A percentile compares a stretch with the other conserved stretches of the same genome.
Evolutionary conservation across 1,140 invertebrate genomes (phyloP).

Genomic region (Drosophila kepulauana): DNA sequence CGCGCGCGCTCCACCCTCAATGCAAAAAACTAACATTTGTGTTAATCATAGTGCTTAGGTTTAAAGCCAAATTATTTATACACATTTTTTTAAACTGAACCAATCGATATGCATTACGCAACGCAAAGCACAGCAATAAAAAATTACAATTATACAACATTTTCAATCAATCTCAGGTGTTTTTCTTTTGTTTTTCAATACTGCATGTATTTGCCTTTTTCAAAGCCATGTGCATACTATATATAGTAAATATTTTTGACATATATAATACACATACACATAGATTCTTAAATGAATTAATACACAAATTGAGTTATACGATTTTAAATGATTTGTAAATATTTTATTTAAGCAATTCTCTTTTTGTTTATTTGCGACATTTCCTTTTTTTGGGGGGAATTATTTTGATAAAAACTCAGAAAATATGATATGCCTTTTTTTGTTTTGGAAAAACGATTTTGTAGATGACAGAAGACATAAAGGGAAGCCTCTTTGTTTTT

Average conservation of each 20-base stretch:
- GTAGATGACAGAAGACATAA: background rate
- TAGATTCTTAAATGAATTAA: conserved; percentile 53
- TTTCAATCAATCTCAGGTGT: conserved; percentile 9
- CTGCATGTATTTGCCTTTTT: conserved; percentile 51
- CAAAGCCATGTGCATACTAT: conserved; percentile 40
- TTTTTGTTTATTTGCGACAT: conserved; percentile 12
- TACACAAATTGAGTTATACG: conserved; percentile 46
- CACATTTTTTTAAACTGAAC: conserved; percentile 50
- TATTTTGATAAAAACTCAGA: conserved; percentile 7
- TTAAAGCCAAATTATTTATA: conserved; percentile 78
- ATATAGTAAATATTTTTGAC: conserved; percentile 7
- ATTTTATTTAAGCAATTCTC: conserved; percentile 36
- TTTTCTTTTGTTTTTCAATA: conserved; percentile 36
- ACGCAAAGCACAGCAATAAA: conserved; percentile 64
- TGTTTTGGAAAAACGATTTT: background rate
- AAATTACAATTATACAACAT: conserved; percentile 34
- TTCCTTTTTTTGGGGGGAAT: conserved; percentile 1
- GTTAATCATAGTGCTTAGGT: conserved; percentile 68
- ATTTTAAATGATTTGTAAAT: conserved; percentile 43
- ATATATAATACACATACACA: conserved; percentile 58
- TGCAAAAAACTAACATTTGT: conserved; percentile 42
- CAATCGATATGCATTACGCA: conserved; percentile 58
- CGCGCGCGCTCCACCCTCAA: conserved; percentile 36
- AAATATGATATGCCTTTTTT: conserved; percentile 10
- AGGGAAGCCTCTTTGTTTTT: conserved; percentile 13